phyloP scores from a whole-genome alignment of 2,888 invertebrate species.

The Leucania comma region DNA sequence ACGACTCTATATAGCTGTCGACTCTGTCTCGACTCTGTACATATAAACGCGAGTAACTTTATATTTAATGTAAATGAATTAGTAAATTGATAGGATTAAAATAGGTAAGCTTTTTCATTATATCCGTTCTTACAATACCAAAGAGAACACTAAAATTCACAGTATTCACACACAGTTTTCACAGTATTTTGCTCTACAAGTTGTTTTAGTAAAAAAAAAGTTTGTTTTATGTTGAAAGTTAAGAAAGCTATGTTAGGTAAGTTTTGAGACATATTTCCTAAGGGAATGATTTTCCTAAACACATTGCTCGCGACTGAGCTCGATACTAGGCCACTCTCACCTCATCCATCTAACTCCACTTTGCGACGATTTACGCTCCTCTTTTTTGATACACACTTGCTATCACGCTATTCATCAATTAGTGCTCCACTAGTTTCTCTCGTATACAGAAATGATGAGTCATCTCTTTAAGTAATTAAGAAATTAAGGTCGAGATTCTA shows the following conservation, averaged over 20 bases:
- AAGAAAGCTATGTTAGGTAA: neutral
- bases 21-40: no score
- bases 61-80: no score
- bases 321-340: neutral
- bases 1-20: no score
- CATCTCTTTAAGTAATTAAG: constrained; percentile 22
- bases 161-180: no score
- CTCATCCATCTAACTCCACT: neutral
- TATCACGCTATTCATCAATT: constrained; percentile 42
- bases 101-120: no score
- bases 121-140: no score
- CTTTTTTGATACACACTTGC: neutral
- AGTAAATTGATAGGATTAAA: no score
- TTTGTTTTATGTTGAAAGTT: no score
- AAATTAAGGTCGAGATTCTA: constrained; percentile 10
- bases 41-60: no score
- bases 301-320: neutral
- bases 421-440: constrained; percentile 1
- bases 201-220: no score
- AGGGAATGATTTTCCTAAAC: neutral
- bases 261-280: neutral
- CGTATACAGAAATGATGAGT: constrained; percentile 25
- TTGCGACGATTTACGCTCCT: neutral
- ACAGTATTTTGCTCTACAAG: no score
- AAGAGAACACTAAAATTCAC: no score